A percentile compares a stretch with the other conserved stretches of the same genome.
Evolutionary conservation across 2,888 invertebrate species (phyloP).

Genomic region (Chymomyza amoena): DNA sequence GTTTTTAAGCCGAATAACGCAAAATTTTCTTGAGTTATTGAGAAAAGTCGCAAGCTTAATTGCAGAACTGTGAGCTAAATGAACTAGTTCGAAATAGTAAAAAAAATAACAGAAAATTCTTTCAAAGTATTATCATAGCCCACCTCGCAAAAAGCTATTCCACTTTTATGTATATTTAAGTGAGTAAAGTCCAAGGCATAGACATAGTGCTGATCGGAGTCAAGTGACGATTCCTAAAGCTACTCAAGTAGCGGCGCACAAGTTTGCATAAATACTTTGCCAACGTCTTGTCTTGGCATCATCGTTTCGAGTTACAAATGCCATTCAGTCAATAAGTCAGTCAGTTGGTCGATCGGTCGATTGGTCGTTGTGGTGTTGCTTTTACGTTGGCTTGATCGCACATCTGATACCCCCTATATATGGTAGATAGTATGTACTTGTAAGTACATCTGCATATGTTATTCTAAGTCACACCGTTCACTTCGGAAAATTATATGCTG

Average conservation of each 20-base stretch:
- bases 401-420: not conserved
- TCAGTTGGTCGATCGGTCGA: not conserved
- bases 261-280: conserved; percentile 6
- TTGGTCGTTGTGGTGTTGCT: not conserved
- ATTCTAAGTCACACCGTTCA: conserved; percentile 45
- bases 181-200: not conserved
- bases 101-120: not conserved
- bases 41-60: too few relatives aligned
- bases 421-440: not conserved
- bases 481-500: conserved; percentile 49
- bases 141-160: not conserved
- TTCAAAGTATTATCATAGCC: not conserved
- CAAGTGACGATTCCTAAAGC: not conserved
- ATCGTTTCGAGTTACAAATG: conserved; percentile 2
- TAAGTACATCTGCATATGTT: conserved; percentile 39
- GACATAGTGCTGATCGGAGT: not conserved
- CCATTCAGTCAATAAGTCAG: conserved; percentile 2
- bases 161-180: not conserved
- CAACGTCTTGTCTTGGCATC: not conserved
- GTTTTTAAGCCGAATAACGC: too few relatives aligned
- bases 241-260: not conserved
- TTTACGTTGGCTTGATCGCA: not conserved
- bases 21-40: too few relatives aligned
- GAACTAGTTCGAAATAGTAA: too few relatives aligned
- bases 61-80: too few relatives aligned